phyloP scores from a whole-genome alignment of 2,797 vertebrate genomes.

The Myotis planiceps region DNA sequence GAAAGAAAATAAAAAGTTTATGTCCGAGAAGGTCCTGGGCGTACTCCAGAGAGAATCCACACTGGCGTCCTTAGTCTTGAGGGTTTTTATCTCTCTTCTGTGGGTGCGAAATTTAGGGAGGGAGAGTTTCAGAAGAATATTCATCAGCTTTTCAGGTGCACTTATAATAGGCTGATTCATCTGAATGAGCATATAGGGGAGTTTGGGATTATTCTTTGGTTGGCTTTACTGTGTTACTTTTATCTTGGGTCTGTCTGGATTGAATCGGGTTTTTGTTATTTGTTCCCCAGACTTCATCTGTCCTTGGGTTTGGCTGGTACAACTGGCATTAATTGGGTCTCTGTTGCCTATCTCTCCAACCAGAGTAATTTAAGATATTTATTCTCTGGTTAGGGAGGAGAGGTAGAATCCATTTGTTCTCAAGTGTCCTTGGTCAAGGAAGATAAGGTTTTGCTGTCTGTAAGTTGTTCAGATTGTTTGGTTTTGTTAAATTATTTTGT shows the following conservation, averaged over 20 bases:
- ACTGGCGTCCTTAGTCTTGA: background rate
- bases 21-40: background rate
- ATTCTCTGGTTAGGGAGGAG: background rate
- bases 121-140: background rate
- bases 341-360: background rate
- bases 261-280: background rate
- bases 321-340: background rate
- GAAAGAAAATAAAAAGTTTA: background rate
- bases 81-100: background rate
- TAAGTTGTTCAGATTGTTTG: background rate
- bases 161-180: background rate
- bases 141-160: background rate
- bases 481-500: background rate
- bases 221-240: background rate
- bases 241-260: background rate
- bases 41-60: background rate
- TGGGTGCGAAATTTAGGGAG: background rate
- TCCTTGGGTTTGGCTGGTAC: background rate
- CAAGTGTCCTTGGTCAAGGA: background rate
- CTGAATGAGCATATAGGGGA: background rate
- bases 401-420: background rate
- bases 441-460: background rate
- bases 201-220: background rate
- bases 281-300: background rate
- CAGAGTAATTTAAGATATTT: background rate